Percentiles rank a stretch among this genome's conserved stretches.
Conservation (phyloP, 2,888 invertebrate species). For the Lycocerus yunnanus region DNA sequence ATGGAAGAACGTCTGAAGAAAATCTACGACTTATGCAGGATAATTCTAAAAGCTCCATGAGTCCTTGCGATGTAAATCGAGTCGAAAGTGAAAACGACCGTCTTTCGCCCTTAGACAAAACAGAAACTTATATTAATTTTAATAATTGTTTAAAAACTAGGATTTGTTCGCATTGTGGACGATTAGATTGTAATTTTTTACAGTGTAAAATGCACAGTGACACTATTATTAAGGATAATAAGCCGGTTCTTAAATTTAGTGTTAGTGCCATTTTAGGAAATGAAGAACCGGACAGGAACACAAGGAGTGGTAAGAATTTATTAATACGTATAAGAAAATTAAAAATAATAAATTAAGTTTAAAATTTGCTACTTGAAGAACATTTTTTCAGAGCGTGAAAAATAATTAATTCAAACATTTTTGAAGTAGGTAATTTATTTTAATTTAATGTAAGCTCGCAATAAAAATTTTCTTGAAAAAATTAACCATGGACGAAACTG, state of each 20-base stretch:
- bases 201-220: conserved; percentile 50
- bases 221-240: conserved; percentile 54
- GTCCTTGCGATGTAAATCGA: conserved; percentile 25
- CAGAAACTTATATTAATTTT: conserved; percentile 49
- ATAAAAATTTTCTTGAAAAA: too few relatives aligned
- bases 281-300: conserved; percentile 50
- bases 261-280: conserved; percentile 87
- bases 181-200: conserved; percentile 60
- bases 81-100: conserved; percentile 41
- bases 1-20: conserved; percentile 11
- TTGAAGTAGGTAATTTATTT: too few relatives aligned
- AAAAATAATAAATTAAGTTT: too few relatives aligned
- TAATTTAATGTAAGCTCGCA: too few relatives aligned
- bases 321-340: too few relatives aligned
- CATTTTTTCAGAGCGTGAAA: too few relatives aligned
- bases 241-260: conserved; percentile 88
- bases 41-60: conserved; percentile 23
- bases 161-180: conserved; percentile 62
- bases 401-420: too few relatives aligned
- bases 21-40: conserved; percentile 22
- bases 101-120: conserved; percentile 44
- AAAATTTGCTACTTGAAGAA: too few relatives aligned
- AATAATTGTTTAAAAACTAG: conserved; percentile 50
- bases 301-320: conserved; percentile 38
- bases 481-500: too few relatives aligned